Base-by-base conservation (phyloP, 2,113 vertebrate species). In the Trichechus manatus region DNA sequence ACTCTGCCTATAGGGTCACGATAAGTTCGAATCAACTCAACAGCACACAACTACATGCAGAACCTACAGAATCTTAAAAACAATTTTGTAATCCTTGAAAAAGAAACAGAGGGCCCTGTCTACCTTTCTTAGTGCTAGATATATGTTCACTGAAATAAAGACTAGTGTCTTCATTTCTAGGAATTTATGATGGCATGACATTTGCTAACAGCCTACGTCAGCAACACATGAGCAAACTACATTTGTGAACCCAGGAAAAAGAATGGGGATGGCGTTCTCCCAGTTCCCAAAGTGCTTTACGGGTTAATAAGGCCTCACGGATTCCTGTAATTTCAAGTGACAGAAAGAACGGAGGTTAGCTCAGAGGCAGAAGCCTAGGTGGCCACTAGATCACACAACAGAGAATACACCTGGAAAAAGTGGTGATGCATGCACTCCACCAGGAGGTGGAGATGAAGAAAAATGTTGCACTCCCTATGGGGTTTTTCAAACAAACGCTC, bases 231-330 rank as follows among this genome's bases (percentile, higher is more conserved):
- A 64, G 22, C 31, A 95, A 92, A 93, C 42, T 77, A 70, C 42
- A 29, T 83, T 86, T 87, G 29, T 87, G 81, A 95, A 90, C 10
- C 25, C 59, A 96, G n/a, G 27, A 44, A 72, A 82, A 89, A 59
- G 11, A 93, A 91, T 50, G 42, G 5, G 9, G 44, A 4, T 23
- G 72, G 27, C 80, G 56, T 44, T 75, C 87, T 39, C 27, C 44
- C 39, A 39, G 63, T 80, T 92, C n/a, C 33, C 75, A 39, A 92
- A 95, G 83, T 61, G 66, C 9, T 36, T 83, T 25, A 74, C 14
- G 42, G 4, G 39, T 56, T 78, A 92, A 89, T 27, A 89, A 11
- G 29, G 25, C 27, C 68, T 10, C 47, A 61, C 6, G 5, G 25
- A 53, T 61, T 87, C 63, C 81, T 87, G 25, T 82, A 66, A 59